Conservation (phyloP, 2,797 vertebrate genomes). For the Hippoglossus hippoglossus region DNA sequence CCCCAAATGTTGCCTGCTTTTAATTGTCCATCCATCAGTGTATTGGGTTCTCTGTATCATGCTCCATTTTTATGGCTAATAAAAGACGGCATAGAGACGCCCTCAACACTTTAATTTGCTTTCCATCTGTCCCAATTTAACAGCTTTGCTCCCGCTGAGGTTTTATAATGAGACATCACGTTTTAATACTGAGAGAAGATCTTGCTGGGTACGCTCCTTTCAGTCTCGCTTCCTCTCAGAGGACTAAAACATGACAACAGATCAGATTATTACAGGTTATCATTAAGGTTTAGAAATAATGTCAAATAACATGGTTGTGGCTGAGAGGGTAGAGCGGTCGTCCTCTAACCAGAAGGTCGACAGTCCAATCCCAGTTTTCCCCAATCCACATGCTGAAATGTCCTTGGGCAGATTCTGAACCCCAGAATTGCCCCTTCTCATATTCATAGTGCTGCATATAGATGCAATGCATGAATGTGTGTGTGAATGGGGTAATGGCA, state of each 20-base stretch:
- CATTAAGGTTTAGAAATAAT: no score
- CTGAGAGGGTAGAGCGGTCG: no score
- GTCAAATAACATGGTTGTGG: no score
- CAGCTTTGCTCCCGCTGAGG: slow-evolving; percentile 52
- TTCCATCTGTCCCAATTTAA: slow-evolving; percentile 68
- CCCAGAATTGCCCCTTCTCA: no score
- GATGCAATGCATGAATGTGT: no score
- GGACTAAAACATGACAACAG: slow-evolving; percentile 3
- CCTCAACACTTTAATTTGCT: slow-evolving; percentile 58
- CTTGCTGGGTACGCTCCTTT: slow-evolving; percentile 28
- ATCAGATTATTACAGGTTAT: neutral
- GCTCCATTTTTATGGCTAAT: slow-evolving; percentile 60
- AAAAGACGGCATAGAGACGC: slow-evolving; percentile 50
- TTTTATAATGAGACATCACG: slow-evolving; percentile 59
- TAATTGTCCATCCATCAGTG: slow-evolving; percentile 46
- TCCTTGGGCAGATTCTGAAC: no score
- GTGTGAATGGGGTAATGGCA: no score
- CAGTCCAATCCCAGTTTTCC: no score
- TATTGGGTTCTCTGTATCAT: slow-evolving; percentile 27
- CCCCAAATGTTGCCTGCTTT: slow-evolving; percentile 38
- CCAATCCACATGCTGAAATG: no score
- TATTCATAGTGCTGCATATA: no score
- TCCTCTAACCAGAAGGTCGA: no score
- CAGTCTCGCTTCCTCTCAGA: slow-evolving; percentile 3
- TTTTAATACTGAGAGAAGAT: slow-evolving; percentile 37